Conservation (phyloP, 1,140 invertebrate genomes). For the Dendroctonus ponderosae region DNA sequence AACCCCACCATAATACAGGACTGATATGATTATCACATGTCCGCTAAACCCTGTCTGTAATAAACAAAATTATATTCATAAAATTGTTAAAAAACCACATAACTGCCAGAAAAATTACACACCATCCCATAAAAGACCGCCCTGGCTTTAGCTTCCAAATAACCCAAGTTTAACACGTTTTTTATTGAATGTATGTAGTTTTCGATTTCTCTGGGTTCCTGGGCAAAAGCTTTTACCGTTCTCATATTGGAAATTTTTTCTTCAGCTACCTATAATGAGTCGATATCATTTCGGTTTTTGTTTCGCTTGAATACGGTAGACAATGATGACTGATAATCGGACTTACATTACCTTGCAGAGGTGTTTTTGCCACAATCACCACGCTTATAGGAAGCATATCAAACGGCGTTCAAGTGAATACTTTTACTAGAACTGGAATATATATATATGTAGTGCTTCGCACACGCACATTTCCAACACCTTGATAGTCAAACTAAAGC, state of each 20-base stretch:
- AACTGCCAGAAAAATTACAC: constrained; percentile 32
- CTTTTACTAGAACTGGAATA: too few species aligned
- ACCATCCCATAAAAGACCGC: constrained; percentile 92
- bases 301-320: too few species aligned
- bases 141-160: constrained; percentile 83
- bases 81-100: constrained; percentile 1
- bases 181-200: constrained; percentile 70
- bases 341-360: too few species aligned
- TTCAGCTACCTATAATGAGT: constrained; percentile 70
- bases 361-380: too few species aligned
- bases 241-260: constrained; percentile 92
- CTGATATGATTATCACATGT: constrained; percentile 86
- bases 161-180: constrained; percentile 75
- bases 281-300: too few species aligned
- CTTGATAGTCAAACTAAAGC: too few species aligned
- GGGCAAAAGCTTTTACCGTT: constrained; percentile 90
- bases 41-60: constrained; percentile 80
- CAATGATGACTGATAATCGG: too few species aligned
- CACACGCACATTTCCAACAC: too few species aligned
- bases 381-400: too few species aligned
- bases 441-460: too few species aligned
- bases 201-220: constrained; percentile 76
- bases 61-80: constrained; percentile 2
- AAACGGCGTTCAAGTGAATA: too few species aligned
- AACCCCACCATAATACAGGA: constrained; percentile 89